Conservation (phyloP, 2,113 vertebrate species). For the Semicossyphus pulcher region DNA sequence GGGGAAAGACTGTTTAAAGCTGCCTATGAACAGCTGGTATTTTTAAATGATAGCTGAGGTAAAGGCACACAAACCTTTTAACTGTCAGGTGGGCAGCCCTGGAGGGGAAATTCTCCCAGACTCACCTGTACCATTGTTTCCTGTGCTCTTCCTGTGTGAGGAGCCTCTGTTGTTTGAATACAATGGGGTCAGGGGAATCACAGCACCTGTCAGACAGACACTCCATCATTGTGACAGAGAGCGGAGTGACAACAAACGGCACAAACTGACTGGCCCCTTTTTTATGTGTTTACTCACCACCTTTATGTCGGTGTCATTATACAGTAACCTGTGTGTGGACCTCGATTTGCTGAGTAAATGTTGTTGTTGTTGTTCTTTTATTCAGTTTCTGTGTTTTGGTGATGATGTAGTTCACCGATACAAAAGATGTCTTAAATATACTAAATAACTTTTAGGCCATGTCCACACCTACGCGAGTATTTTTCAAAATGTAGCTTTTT, state of each 20-base stretch:
- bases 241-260: conserved; percentile 47
- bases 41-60: too few relatives aligned
- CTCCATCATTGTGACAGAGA: conserved; percentile 73
- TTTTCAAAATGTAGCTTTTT: too few relatives aligned
- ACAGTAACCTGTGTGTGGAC: conserved; percentile 6
- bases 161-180: conserved; percentile 76
- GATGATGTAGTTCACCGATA: neutral
- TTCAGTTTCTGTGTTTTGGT: neutral
- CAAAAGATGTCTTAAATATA: too few relatives aligned
- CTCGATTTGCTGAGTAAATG: neutral
- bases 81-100: conserved; percentile 50
- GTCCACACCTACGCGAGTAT: too few relatives aligned
- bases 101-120: conserved; percentile 57
- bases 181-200: conserved; percentile 75
- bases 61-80: conserved; percentile 14
- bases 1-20: neutral
- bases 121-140: conserved; percentile 75
- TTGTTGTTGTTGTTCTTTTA: neutral
- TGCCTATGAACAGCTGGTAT: neutral
- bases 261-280: conserved; percentile 23
- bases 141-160: conserved; percentile 75
- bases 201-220: conserved; percentile 69
- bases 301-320: conserved; percentile 17
- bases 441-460: too few relatives aligned
- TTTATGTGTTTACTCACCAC: conserved; percentile 1